A percentile compares a stretch with the other conserved stretches of the same genome.
Evolutionary conservation across 2,113 vertebrate species (phyloP).

Genomic region (Chaetorhynchus papuensis): DNA sequence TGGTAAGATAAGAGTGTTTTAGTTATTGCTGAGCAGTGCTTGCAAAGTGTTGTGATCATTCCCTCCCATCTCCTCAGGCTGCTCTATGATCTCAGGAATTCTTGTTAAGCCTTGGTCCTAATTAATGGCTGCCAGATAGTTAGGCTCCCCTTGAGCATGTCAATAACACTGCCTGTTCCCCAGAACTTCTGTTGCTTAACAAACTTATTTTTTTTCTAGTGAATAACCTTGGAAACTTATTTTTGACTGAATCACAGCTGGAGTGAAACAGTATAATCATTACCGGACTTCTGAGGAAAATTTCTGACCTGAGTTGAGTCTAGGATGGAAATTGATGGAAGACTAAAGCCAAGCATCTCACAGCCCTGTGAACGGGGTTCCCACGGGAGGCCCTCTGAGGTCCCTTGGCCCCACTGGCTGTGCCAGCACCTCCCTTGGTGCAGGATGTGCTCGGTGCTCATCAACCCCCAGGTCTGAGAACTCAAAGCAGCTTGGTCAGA

Average conservation of each 20-base stretch:
- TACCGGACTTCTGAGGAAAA: background rate
- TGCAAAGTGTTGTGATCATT: background rate
- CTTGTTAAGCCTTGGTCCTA: background rate
- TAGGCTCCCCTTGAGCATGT: background rate
- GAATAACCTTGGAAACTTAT: background rate
- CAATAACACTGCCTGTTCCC: background rate
- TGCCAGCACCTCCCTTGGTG: background rate
- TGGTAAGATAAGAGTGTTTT: background rate
- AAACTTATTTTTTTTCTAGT: background rate
- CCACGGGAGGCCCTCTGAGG: rapidly evolving
- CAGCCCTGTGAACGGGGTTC: rapidly evolving
- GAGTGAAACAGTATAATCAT: background rate
- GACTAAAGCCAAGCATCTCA: background rate
- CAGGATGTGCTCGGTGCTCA: background rate
- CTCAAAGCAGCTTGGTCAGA: background rate
- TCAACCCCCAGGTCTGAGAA: background rate
- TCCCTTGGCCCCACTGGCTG: background rate
- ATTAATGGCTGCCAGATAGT: background rate
- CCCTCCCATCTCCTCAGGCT: background rate
- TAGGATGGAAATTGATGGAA: background rate
- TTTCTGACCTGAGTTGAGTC: background rate
- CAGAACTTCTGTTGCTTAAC: background rate
- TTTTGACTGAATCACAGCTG: background rate
- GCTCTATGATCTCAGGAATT: background rate
- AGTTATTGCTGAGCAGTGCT: background rate